These are phyloP conservation scores for Monopterus albus DNA, from an alignment of 2,113 vertebrate species.

Conservation along the genomic window DNA sequence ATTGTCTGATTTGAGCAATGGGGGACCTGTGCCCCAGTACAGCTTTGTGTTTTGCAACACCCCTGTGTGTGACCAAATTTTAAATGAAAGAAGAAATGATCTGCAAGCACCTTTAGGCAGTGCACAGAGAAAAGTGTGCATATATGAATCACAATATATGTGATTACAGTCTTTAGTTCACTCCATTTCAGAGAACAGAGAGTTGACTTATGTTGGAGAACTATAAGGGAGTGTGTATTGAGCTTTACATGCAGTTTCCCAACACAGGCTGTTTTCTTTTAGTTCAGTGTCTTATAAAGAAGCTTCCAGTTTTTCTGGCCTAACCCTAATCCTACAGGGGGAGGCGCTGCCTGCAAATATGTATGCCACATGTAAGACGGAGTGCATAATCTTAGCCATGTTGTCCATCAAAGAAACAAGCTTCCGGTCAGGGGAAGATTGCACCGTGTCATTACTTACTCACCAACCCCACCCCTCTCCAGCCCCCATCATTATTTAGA, in stretches of 20 bases:
- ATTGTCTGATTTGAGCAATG: too few species aligned
- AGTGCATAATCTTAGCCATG: constrained; percentile 68
- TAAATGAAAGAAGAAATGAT: constrained; percentile 1
- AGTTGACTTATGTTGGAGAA: neutral
- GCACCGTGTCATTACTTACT: constrained; percentile 3
- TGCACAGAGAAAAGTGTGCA: neutral
- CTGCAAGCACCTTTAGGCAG: too few species aligned
- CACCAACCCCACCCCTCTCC: too few species aligned
- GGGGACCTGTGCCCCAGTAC: too few species aligned
- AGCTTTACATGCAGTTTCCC: constrained; percentile 38
- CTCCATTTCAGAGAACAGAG: neutral
- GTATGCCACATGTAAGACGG: constrained; percentile 53
- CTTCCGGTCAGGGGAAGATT: constrained; percentile 39
- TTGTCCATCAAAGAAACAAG: constrained; percentile 55
- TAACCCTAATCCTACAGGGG: constrained; percentile 67
- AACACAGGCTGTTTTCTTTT: constrained; percentile 49
- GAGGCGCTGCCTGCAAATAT: constrained; percentile 66
- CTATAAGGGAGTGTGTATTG: neutral
- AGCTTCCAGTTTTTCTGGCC: constrained; percentile 77
- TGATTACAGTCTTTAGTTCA: neutral
- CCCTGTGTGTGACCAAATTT: too few species aligned
- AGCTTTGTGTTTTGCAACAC: too few species aligned
- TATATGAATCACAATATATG: neutral
- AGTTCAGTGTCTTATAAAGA: constrained; percentile 61
- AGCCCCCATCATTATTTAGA: constrained; percentile 17